Base-by-base conservation (phyloP, 2,113 vertebrate genomes). In the Limanda limanda region DNA sequence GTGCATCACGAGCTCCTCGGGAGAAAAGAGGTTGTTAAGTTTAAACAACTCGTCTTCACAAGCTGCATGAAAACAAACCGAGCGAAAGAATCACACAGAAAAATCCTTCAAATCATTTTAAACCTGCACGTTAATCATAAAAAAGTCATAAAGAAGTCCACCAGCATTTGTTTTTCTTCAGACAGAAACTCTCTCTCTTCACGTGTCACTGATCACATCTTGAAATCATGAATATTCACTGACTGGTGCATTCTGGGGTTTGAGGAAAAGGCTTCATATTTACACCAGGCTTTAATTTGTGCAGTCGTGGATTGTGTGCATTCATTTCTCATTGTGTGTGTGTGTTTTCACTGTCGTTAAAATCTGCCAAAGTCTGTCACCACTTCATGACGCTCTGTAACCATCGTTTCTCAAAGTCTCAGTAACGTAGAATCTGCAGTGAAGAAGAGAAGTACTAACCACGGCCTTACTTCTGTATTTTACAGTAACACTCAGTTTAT, bases 351-450 rank as follows among this genome's bases (percentile, higher is more conserved):
- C 14, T 14, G 14, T 45, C 11, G 11, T 14, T 58, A 74, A 70
- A 74, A 54, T 64, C 62, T 79, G 62, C 37, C 68, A 80, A 80
- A 84, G 65, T 65, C 27, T 68, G 31, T 51, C 48, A 20, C 18
- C 48, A 20, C 48, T 15, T 45, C 42, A 31, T 31, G 31, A 20
- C 47, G 15, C 23, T 76, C 71, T 69, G 63, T 68, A 70, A 64
- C 35, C 51, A 66, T 58, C 57, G 68, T 58, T 72, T 69, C 25
- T 62, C 56, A 23, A 71, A 47, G 40, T 66, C 54, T 76, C 0
- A 21, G 63, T 20, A 65, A 73, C 59, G 57, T 64, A 76, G 54
- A 71, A 21, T 74, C 56, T 58, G 57, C 48, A 15, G 35, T 59
- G 23, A 63, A 25, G 24, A 76, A 37, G 35, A 10, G 35, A 37